Conservation (phyloP, 2,113 vertebrate species). For the Camelus bactrianus region DNA sequence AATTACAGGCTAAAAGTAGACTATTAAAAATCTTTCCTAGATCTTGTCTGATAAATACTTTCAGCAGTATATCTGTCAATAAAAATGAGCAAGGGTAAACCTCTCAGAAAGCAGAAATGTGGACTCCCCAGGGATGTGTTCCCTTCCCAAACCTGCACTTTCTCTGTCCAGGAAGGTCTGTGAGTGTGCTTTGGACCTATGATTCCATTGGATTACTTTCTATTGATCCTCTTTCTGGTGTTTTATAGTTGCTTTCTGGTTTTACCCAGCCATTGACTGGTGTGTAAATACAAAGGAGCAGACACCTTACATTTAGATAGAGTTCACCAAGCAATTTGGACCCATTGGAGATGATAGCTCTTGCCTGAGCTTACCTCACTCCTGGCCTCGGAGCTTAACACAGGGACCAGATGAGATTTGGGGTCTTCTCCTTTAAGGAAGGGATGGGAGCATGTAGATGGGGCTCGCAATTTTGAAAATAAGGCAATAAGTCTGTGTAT, state of each 20-base stretch:
- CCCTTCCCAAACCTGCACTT: not conserved
- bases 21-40: not conserved
- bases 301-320: not conserved
- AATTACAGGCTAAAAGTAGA: not conserved
- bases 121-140: not conserved
- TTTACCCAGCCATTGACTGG: not conserved
- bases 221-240: not conserved
- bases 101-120: not conserved
- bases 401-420: not conserved
- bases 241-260: not conserved
- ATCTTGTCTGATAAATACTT: not conserved
- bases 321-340: not conserved
- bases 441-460: not conserved
- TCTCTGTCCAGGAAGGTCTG: fast-evolving
- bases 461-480: not conserved
- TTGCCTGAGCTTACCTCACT: not conserved
- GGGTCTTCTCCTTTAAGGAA: not conserved
- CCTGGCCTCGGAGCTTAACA: not conserved
- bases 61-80: not conserved
- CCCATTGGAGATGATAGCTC: not conserved
- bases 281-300: not conserved
- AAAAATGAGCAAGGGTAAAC: not conserved
- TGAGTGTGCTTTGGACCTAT: not conserved
- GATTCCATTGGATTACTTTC: not conserved
- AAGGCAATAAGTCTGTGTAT: not conserved